Conservation (phyloP, 1,140 invertebrate genomes). For the Planococcus citri region DNA sequence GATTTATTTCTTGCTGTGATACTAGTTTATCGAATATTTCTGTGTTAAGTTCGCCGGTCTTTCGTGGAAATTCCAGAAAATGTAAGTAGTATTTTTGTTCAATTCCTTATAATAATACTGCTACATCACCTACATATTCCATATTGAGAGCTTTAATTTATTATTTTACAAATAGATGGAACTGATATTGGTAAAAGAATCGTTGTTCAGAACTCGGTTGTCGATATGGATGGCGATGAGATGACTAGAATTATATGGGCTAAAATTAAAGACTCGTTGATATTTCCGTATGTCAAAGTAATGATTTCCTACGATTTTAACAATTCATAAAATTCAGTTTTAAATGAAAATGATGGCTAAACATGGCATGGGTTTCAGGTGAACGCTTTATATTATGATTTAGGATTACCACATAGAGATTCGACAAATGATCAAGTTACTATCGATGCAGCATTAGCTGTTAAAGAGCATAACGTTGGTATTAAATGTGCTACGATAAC, state of each 20-base stretch:
- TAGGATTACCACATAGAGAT: constrained; percentile 72
- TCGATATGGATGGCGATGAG: constrained; percentile 88
- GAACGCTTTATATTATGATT: constrained; percentile 69
- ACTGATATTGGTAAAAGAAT: constrained; percentile 42
- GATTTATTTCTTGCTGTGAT: no score
- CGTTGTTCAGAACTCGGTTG: constrained; percentile 56
- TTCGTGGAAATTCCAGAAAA: no score
- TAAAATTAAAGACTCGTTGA: constrained; percentile 75
- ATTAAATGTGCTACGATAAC: constrained; percentile 89
- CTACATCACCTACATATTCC: no score
- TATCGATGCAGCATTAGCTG: constrained; percentile 72
- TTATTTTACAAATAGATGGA: no score
- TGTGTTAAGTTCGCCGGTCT: no score
- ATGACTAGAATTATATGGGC: constrained; percentile 84
- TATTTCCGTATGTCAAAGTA: constrained; percentile 77
- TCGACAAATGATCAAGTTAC: constrained; percentile 79
- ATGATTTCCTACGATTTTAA: no score
- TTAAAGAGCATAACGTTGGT: constrained; percentile 78
- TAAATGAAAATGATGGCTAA: background rate
- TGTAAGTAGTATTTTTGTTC: no score
- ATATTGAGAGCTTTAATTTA: no score
- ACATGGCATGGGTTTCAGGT: constrained; percentile 36
- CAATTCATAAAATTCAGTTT: no score
- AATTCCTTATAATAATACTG: no score
- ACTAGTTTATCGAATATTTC: no score